These are phyloP conservation scores for Hetaerina americana DNA, from an alignment of 1,140 invertebrate genomes.

Conservation along the genomic window DNA sequence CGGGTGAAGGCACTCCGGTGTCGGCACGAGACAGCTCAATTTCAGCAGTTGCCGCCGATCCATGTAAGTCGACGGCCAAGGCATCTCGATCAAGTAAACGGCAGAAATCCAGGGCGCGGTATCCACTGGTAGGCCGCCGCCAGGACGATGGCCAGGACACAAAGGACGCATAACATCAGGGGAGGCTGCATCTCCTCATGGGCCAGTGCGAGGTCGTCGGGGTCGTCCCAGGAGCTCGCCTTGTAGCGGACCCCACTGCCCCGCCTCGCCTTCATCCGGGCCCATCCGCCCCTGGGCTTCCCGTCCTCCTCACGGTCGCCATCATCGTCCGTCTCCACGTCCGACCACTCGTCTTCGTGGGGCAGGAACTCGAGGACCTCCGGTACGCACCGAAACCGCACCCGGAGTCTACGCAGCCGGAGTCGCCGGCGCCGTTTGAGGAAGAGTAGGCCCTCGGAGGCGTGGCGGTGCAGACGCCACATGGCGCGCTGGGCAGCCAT, in stretches of 20 bases:
- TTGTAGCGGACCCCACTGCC: background rate
- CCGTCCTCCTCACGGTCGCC: no score
- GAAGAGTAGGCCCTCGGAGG: constrained; percentile 25
- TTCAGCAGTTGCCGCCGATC: no score
- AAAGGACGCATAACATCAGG: background rate
- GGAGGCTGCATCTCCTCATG: background rate
- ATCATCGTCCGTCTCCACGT: background rate
- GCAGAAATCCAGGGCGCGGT: background rate
- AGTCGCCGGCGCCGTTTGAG: constrained; percentile 19
- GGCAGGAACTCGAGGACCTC: constrained; percentile 33
- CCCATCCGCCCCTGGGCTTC: constrained; percentile 2
- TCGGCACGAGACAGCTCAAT: no score
- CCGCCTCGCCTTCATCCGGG: constrained; percentile 1
- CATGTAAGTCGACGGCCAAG: no score
- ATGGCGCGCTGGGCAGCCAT: background rate
- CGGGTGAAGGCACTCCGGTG: no score
- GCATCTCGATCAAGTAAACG: no score
- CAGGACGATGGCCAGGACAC: background rate
- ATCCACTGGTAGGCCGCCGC: background rate
- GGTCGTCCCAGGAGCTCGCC: background rate
- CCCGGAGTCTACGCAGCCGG: constrained; percentile 19
- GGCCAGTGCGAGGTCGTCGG: background rate
- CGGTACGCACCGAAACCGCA: constrained; percentile 35
- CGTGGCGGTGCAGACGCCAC: constrained; percentile 35
- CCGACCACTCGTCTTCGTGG: constrained; percentile 26